Evolutionary conservation across 2,113 vertebrate genomes (phyloP).

Genomic region (Strix aluco): DNA sequence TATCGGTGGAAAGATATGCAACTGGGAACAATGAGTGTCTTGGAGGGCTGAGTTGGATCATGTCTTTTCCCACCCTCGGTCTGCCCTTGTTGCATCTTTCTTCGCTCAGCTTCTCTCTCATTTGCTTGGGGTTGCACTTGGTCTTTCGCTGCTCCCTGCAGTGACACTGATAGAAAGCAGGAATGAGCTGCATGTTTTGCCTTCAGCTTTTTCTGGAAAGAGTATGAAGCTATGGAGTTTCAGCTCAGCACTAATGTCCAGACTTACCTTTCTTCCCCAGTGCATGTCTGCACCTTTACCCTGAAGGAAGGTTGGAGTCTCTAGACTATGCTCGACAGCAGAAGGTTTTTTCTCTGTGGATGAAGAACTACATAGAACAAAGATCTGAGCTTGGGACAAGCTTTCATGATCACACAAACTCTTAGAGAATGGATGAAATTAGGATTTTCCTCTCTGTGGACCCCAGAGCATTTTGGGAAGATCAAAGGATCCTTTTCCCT

Average conservation of each 20-base stretch:
- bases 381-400: neutral
- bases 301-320: neutral
- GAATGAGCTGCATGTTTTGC: neutral
- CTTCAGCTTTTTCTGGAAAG: neutral
- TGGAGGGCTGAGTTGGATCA: neutral
- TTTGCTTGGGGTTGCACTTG: neutral
- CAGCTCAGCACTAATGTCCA: neutral
- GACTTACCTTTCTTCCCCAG: neutral
- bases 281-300: neutral
- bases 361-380: neutral
- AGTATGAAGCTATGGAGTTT: neutral
- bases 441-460: neutral
- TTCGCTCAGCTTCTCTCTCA: neutral
- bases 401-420: neutral
- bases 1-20: neutral
- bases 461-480: neutral
- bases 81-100: neutral
- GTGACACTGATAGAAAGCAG: neutral
- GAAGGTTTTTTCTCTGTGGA: neutral
- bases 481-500: neutral
- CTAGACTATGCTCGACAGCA: neutral
- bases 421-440: neutral
- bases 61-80: neutral
- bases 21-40: neutral
- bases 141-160: rapidly evolving